Conservation (phyloP, 2,113 vertebrate genomes). For the Psittacus erithacus region DNA sequence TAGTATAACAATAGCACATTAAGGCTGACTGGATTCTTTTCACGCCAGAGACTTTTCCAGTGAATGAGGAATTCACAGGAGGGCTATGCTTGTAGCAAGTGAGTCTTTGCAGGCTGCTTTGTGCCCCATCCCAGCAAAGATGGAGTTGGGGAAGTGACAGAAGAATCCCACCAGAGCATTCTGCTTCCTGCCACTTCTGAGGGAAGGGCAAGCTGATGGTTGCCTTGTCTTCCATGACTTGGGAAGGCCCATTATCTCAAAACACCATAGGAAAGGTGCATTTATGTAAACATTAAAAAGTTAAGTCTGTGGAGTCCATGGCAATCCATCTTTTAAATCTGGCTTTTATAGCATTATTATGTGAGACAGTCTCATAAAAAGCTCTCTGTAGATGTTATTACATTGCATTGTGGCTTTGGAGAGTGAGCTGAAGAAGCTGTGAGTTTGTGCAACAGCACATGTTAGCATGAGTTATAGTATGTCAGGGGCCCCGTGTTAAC, state of each 20-base stretch:
- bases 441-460: constrained; percentile 76
- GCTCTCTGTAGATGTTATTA: constrained; percentile 76
- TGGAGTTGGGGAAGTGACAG: not conserved
- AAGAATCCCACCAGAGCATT: not conserved
- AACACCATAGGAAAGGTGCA: not conserved
- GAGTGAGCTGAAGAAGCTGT: constrained; percentile 59
- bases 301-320: constrained; percentile 64
- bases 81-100: not conserved
- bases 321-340: constrained; percentile 72
- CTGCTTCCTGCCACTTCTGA: not conserved
- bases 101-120: not conserved
- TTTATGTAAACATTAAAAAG: constrained; percentile 77
- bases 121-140: not conserved
- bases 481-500: constrained; percentile 78
- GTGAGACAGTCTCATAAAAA: constrained; percentile 65
- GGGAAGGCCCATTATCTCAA: not conserved
- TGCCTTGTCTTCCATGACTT: not conserved
- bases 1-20: not conserved
- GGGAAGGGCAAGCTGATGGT: not conserved
- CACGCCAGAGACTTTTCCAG: not conserved
- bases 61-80: not conserved
- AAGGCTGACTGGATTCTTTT: not conserved
- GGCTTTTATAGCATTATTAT: constrained; percentile 68
- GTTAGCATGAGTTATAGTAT: constrained; percentile 78
- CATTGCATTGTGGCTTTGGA: constrained; percentile 44